Evolutionary conservation across 2,797 vertebrate genomes (phyloP), one percentile per base, ranked within the genome.

Genomic region (Manis javanica): DNA sequence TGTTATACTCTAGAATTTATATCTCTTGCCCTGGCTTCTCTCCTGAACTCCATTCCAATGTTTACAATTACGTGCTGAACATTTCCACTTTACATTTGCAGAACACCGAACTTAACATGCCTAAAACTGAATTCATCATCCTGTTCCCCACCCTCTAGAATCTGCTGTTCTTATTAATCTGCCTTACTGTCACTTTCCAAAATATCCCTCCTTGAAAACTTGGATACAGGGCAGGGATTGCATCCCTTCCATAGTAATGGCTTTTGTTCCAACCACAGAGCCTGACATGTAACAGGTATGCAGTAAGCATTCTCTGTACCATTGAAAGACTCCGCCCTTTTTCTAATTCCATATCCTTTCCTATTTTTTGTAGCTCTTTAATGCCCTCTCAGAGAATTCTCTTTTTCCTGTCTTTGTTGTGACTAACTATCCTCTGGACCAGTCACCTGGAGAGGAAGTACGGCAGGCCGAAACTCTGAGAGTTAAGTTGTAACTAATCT

Each of bases 401-500:
- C 51, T 94, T 95, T 31, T 72, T 94, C 72, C 18, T 77, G 3
- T 71, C 89, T 94, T 53, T 10, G 2, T 11, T 66, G 75, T 64
- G 68, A 63, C n/a, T 46, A 29, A 37, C 42, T 46, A 46, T 87
- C 34, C 49, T 90, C 85, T 90, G 84, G 61, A 92, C 55, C 31
- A 26, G 37, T 96, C 9, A 64, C 31, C 39, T 71, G 37, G 31
- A 83, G n/a, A 74, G n/a, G 86, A 49, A 66, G n/a, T 13, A 26
- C 51, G 66, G 63, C 69, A 37, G 26, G 79, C 19, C 24, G 29
- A 46, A 90, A 69, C 16, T 79, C 79, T 42, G 57, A 93, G 16
- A 82, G 86, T 84, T 87, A 34, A 34, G 94, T 66, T 90, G 66
- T 91, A 96, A 90, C 59, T 81, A 61, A 95, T 81, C 24, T 91